A percentile compares a stretch with the other conserved stretches of the same genome.
phyloP scores from a whole-genome alignment of 2,797 vertebrate species.

The Leucoraja ocellata region DNA sequence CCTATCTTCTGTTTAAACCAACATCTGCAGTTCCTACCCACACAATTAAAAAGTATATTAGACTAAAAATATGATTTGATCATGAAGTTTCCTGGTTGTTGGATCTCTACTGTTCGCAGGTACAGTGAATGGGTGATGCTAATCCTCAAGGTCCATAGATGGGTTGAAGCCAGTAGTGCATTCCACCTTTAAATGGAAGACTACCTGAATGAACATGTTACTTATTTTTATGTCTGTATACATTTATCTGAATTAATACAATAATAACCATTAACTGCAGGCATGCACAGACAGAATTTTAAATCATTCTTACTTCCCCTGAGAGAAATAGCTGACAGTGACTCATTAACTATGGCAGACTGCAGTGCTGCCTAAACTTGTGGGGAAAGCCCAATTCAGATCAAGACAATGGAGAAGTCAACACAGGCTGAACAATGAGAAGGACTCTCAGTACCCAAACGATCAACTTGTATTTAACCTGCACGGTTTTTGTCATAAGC shows the following conservation, averaged over 20 bases:
- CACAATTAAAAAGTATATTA: background rate
- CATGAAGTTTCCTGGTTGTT: background rate
- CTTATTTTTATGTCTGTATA: background rate
- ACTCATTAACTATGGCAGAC: background rate
- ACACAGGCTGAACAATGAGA: background rate
- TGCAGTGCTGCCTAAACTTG: background rate
- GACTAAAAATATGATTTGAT: background rate
- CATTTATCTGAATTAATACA: background rate
- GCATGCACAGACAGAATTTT: slow-evolving; percentile 11
- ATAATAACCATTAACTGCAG: background rate
- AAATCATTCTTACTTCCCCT: background rate
- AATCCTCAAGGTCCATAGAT: background rate
- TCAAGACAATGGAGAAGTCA: background rate
- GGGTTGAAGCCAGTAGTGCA: background rate
- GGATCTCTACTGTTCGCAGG: background rate
- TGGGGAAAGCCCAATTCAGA: background rate
- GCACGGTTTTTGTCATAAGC: background rate
- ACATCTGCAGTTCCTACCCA: too few relatives aligned
- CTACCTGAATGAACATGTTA: slow-evolving; percentile 28
- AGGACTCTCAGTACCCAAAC: background rate
- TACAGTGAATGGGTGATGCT: background rate
- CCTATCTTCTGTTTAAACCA: too few relatives aligned
- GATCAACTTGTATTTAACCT: background rate
- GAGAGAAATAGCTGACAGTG: background rate
- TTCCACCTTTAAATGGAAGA: background rate